These are phyloP conservation scores for Balanococcus diminutus DNA, from an alignment of 2,888 invertebrate species.

Conservation along the genomic window DNA sequence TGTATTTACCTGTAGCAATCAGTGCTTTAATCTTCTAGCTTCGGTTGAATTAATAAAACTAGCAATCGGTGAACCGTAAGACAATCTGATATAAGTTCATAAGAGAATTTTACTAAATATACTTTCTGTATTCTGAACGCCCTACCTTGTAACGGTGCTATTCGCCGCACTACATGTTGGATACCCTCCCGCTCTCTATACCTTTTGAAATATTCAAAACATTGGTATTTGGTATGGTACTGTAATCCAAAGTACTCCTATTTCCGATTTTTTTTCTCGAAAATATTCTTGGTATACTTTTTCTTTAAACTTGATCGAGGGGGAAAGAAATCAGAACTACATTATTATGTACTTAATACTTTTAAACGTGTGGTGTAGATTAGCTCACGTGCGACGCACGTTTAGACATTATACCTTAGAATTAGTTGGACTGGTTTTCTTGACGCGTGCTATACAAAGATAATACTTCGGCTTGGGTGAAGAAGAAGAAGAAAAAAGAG, in stretches of 20 bases:
- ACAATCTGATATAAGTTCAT: constrained; percentile 54
- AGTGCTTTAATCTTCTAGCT: constrained; percentile 50
- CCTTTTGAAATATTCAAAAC: not conserved
- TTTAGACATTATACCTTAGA: not conserved
- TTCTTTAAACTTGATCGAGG: too few relatives aligned
- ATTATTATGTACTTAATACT: not conserved
- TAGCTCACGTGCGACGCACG: not conserved
- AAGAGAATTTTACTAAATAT: constrained; percentile 17
- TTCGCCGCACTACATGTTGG: not conserved
- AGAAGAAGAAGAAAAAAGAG: not conserved
- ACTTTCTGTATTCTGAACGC: not conserved
- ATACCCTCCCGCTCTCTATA: not conserved
- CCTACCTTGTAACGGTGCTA: constrained; percentile 16
- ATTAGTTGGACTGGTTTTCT: not conserved
- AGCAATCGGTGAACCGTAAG: constrained; percentile 55
- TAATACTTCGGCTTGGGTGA: not conserved
- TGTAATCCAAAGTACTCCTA: not conserved
- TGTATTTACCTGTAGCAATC: constrained; percentile 55
- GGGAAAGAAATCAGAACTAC: not conserved
- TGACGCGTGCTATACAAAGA: not conserved
- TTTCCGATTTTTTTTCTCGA: not conserved
- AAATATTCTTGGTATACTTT: not conserved
- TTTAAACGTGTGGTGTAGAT: not conserved
- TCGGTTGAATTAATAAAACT: constrained; percentile 54
- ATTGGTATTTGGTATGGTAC: too few relatives aligned